A percentile compares a stretch with the other conserved stretches of the same genome.
Evolutionary conservation across 2,113 vertebrate genomes (phyloP).

Genomic region (Tachuris rubrigastra): DNA sequence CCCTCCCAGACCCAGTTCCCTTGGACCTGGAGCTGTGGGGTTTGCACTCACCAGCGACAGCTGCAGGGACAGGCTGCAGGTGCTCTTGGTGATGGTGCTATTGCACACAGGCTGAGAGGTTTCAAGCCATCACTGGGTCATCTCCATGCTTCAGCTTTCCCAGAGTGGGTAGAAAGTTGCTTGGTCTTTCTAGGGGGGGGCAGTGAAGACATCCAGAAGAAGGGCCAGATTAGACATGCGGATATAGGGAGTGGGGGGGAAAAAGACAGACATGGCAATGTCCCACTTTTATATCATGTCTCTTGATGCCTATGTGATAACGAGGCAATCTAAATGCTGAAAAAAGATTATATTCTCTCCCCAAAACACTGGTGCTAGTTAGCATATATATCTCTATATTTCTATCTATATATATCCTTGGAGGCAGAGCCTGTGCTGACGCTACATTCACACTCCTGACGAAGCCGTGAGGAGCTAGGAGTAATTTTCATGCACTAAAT

Average conservation of each 20-base stretch:
- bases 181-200: background rate
- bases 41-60: background rate
- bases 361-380: background rate
- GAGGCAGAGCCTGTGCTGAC: background rate
- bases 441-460: background rate
- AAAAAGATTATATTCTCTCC: background rate
- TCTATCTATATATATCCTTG: background rate
- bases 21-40: rapidly evolving
- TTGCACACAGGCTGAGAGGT: too few species aligned
- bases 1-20: too few species aligned
- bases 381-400: background rate
- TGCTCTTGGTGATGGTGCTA: background rate
- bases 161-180: background rate
- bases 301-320: background rate
- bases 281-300: background rate
- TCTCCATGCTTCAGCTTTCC: background rate
- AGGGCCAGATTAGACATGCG: rapidly evolving
- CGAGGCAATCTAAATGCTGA: background rate
- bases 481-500: background rate
- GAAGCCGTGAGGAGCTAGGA: background rate
- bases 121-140: background rate
- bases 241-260: rapidly evolving
- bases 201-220: background rate
- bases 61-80: background rate
- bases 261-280: background rate